These are phyloP conservation scores for Petrocephalus sullivani DNA, from an alignment of 2,797 vertebrate genomes.

Conservation along the genomic window DNA sequence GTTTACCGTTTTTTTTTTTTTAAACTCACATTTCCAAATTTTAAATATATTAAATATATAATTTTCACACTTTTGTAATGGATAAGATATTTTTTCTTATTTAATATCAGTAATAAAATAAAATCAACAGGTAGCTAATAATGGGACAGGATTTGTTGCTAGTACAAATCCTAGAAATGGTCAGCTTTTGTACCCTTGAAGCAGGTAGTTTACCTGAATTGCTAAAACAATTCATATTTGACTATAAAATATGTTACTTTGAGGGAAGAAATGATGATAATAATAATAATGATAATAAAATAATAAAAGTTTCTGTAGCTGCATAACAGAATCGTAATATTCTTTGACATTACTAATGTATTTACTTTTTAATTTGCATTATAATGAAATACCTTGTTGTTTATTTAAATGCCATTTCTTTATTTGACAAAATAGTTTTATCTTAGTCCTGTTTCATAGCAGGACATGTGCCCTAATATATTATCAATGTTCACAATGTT, in stretches of 20 bases:
- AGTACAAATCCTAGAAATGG: not conserved
- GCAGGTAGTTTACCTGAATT: not conserved
- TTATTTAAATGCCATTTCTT: not conserved
- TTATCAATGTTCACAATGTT: not conserved
- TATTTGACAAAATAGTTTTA: not conserved
- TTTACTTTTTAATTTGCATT: not conserved
- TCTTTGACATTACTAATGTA: not conserved
- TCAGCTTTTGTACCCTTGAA: not conserved
- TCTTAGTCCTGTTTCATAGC: not conserved
- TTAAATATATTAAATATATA: conserved; percentile 12
- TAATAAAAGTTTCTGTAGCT: not conserved
- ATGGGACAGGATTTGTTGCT: not conserved
- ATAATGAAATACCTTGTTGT: not conserved
- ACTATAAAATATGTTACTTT: not conserved
- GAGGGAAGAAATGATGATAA: not conserved
- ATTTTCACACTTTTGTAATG: conserved; percentile 13
- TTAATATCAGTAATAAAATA: conserved; percentile 6
- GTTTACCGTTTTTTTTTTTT: conserved; percentile 2
- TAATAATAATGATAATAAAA: conserved; percentile 7
- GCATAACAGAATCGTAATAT: not conserved
- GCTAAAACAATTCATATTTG: not conserved
- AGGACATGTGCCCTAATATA: not conserved
- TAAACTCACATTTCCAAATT: not conserved
- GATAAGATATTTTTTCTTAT: conserved; percentile 13
- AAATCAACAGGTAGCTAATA: not conserved